These are phyloP conservation scores for Trichopria drosophilae DNA, from an alignment of 2,888 invertebrate genomes.

Conservation along the genomic window DNA sequence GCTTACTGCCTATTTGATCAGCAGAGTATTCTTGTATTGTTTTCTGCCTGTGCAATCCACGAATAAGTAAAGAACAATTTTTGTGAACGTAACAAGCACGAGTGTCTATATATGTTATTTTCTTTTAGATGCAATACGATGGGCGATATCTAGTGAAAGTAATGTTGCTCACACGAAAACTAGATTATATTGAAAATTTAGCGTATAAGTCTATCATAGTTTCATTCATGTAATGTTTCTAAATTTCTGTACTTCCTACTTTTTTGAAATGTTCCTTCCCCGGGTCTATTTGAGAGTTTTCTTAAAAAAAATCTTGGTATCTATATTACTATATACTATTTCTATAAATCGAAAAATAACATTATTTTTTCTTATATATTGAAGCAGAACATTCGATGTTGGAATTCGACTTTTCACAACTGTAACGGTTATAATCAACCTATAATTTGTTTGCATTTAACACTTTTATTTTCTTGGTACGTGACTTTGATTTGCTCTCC, in stretches of 20 bases:
- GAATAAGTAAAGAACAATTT: too few relatives aligned
- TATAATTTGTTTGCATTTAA: too few relatives aligned
- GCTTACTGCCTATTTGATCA: background rate
- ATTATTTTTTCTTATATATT: slow-evolving; percentile 13
- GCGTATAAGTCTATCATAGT: slow-evolving; percentile 21
- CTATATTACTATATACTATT: too few relatives aligned
- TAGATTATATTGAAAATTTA: slow-evolving; percentile 17
- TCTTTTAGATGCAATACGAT: slow-evolving; percentile 18
- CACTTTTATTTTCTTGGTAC: too few relatives aligned
- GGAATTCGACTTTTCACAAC: slow-evolving; percentile 15
- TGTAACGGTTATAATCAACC: too few relatives aligned
- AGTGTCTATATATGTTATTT: slow-evolving; percentile 23
- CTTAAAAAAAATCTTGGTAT: slow-evolving; percentile 16
- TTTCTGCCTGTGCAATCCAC: background rate
- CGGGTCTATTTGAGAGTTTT: slow-evolving; percentile 21
- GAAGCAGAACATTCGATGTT: slow-evolving; percentile 3
- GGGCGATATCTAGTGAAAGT: slow-evolving; percentile 19
- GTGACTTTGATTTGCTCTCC: too few relatives aligned
- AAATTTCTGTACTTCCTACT: slow-evolving; percentile 17
- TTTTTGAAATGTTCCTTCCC: slow-evolving; percentile 21
- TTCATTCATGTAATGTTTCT: slow-evolving; percentile 21
- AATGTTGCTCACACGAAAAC: slow-evolving; percentile 13
- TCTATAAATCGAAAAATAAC: slow-evolving; percentile 9
- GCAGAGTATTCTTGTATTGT: background rate
- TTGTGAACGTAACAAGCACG: slow-evolving; percentile 28